Evolutionary conservation across 2,797 vertebrate genomes (phyloP).

Genomic region (Gallinago solitaria): DNA sequence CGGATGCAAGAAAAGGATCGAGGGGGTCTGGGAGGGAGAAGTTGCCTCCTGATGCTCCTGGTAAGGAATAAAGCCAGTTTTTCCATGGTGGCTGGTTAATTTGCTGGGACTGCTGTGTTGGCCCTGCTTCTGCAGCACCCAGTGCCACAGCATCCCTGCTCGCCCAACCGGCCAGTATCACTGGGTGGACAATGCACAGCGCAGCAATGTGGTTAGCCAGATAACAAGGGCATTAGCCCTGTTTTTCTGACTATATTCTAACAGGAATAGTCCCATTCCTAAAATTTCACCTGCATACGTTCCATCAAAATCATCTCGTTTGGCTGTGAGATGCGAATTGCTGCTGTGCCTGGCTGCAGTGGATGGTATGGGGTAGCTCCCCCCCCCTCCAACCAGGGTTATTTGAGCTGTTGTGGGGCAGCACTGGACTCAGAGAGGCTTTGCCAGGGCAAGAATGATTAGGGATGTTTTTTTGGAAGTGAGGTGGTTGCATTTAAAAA

Average conservation of each 20-base stretch:
- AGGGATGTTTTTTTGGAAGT: not conserved
- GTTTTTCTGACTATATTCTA: not conserved
- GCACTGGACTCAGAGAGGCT: not conserved
- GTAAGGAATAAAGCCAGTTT: not conserved
- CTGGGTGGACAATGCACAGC: not conserved
- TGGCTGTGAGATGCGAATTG: fast-evolving
- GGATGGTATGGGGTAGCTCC: not conserved
- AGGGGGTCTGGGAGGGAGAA: not conserved
- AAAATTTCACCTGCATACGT: not conserved
- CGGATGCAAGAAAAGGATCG: not conserved
- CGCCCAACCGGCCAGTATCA: not conserved
- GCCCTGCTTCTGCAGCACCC: not conserved
- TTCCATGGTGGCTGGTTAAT: not conserved
- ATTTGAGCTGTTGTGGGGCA: not conserved
- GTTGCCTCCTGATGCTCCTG: not conserved
- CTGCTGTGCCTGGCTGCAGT: fast-evolving
- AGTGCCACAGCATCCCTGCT: not conserved
- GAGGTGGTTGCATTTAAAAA: not conserved
- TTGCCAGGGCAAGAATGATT: not conserved
- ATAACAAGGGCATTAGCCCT: not conserved
- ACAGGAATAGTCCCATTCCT: not conserved
- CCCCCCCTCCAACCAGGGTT: not conserved
- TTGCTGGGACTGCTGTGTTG: not conserved
- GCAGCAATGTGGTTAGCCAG: not conserved
- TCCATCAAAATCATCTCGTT: not conserved